Conservation (phyloP, 1,140 invertebrate species). For the Zaprionus africanus region DNA sequence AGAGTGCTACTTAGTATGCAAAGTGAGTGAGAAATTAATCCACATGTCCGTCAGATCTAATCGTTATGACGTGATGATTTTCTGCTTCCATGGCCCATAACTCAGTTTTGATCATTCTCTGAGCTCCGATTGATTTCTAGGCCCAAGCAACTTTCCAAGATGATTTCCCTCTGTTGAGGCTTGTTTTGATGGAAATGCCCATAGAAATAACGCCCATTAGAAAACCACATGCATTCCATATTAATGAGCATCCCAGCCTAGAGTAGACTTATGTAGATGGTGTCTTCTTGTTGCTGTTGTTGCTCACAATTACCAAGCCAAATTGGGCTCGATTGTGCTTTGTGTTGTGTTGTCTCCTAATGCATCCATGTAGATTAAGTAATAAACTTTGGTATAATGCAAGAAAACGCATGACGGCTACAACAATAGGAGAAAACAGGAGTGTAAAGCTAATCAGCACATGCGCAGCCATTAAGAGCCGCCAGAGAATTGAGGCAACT, state of each 20-base stretch:
- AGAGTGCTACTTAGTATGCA: slow-evolving; percentile 27
- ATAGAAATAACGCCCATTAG: slow-evolving; percentile 11
- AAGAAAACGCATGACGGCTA: slow-evolving; percentile 59
- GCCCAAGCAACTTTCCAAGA: slow-evolving; percentile 16
- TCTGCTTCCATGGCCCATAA: slow-evolving; percentile 21
- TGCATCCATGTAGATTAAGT: slow-evolving; percentile 68
- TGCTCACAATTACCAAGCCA: slow-evolving; percentile 51
- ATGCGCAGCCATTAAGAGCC: slow-evolving; percentile 43
- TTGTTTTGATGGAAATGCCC: slow-evolving; percentile 17
- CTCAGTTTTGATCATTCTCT: slow-evolving; percentile 24
- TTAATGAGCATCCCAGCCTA: slow-evolving; percentile 54
- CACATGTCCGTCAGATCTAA: slow-evolving; percentile 13
- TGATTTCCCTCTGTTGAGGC: slow-evolving; percentile 29
- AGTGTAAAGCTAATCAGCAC: slow-evolving; percentile 48
- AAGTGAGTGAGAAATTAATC: slow-evolving; percentile 19
- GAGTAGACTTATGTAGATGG: slow-evolving; percentile 4
- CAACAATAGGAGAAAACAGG: slow-evolving; percentile 45
- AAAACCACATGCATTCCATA: slow-evolving; percentile 53
- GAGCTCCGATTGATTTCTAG: slow-evolving; percentile 41
- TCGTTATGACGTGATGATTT: slow-evolving; percentile 21
- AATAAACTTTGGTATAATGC: slow-evolving; percentile 71
- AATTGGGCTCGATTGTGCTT: slow-evolving; percentile 66
- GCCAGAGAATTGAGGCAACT: slow-evolving; percentile 37
- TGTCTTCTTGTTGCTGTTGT: neutral
- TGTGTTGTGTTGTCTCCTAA: slow-evolving; percentile 61